A percentile compares a stretch with the other conserved stretches of the same genome.
phyloP scores from a whole-genome alignment of 2,113 vertebrate species.

The Gasterosteus nipponicus region DNA sequence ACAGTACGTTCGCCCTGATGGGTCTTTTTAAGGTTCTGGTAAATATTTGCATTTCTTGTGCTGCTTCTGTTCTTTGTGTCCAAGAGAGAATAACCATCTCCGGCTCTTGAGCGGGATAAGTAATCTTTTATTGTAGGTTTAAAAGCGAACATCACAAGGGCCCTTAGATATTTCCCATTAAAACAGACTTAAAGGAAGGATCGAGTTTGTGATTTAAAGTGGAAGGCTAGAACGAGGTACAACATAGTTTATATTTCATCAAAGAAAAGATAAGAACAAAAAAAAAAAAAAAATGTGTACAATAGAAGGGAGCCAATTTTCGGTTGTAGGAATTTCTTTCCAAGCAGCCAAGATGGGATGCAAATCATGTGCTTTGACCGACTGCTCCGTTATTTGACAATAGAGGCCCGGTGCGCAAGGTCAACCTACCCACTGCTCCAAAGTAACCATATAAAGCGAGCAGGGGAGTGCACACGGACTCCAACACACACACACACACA shows the following conservation, averaged over 20 bases:
- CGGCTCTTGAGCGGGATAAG: conserved; percentile 30
- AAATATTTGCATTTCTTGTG: conserved; percentile 76
- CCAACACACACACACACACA: conserved; percentile 13
- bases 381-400: conserved; percentile 54
- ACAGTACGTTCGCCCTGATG: conserved; percentile 39
- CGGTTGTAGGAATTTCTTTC: conserved; percentile 35
- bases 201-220: conserved; percentile 9
- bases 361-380: conserved; percentile 50
- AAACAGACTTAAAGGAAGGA: conserved; percentile 10
- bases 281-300: conserved; percentile 1
- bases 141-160: conserved; percentile 2
- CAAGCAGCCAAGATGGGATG: conserved; percentile 38
- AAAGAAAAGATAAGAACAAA: neutral
- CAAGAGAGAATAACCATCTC: conserved; percentile 37
- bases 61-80: conserved; percentile 70
- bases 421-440: conserved; percentile 57
- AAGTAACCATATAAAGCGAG: conserved; percentile 80
- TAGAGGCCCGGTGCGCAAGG: conserved; percentile 62
- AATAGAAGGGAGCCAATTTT: conserved; percentile 18
- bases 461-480: conserved; percentile 6
- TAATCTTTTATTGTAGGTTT: conserved; percentile 24
- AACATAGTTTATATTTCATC: neutral
- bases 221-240: neutral
- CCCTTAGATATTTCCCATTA: conserved; percentile 12
- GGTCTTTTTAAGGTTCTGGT: conserved; percentile 53